Conservation (phyloP, 2,113 vertebrate genomes). For the Elaphurus davidianus region DNA sequence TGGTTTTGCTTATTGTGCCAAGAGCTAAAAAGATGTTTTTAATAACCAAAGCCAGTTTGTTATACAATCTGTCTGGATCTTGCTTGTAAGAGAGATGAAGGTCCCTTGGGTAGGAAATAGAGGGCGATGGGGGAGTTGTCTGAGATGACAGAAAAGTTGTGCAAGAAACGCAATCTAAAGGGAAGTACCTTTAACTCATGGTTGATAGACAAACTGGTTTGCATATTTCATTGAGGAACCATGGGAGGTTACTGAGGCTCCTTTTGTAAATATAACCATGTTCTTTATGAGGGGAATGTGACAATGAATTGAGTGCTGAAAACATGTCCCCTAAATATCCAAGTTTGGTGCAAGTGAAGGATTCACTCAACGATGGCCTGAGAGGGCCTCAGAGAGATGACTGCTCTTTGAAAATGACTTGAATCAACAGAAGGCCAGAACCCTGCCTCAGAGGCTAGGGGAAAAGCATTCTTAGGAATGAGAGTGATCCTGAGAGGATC, state of each 20-base stretch:
- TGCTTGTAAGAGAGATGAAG: conserved; percentile 25
- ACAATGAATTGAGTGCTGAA: background rate
- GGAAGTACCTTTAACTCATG: background rate
- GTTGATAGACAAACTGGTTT: background rate
- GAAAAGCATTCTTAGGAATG: background rate
- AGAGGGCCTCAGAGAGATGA: background rate
- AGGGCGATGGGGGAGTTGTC: background rate
- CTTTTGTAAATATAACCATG: background rate
- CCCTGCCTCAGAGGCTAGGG: background rate
- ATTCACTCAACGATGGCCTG: background rate
- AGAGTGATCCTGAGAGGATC: background rate
- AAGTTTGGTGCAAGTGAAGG: background rate
- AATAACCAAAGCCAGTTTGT: conserved; percentile 67
- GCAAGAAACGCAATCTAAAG: background rate
- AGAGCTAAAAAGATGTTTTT: conserved; percentile 74
- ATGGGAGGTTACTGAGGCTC: background rate
- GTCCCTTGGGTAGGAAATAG: conserved; percentile 39
- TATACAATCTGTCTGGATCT: conserved; percentile 60
- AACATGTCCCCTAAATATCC: background rate
- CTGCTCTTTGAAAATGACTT: background rate
- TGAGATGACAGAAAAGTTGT: conserved; percentile 31
- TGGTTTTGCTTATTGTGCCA: conserved; percentile 69
- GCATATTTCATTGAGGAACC: background rate
- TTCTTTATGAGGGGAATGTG: background rate
- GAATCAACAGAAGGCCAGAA: background rate